Conservation (phyloP, 2,888 invertebrate genomes). For the Hypolimnas misippus region DNA sequence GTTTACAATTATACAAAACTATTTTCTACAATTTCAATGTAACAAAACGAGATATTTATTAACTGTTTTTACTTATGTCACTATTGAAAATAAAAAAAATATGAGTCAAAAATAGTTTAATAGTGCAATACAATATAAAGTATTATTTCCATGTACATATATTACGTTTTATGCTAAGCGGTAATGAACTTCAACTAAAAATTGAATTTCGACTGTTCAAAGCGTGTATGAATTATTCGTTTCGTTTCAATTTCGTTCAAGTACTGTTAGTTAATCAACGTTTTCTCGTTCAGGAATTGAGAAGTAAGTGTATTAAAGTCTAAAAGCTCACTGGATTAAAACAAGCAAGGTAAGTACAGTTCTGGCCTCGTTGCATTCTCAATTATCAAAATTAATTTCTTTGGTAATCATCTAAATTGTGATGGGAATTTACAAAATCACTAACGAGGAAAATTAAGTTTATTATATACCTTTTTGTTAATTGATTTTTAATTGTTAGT, state of each 20-base stretch:
- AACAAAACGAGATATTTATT: no score
- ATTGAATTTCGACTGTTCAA: slow-evolving; percentile 26
- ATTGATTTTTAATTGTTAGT: not conserved
- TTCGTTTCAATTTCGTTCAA: slow-evolving; percentile 27
- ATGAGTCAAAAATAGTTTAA: no score
- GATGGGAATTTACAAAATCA: not conserved
- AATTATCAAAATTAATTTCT: not conserved
- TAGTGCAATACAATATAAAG: no score
- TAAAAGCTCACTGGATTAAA: slow-evolving; percentile 9
- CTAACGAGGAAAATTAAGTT: not conserved
- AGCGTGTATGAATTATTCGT: slow-evolving; percentile 22
- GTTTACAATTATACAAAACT: no score
- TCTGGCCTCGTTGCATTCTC: not conserved
- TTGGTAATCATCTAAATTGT: not conserved
- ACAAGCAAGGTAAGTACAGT: not conserved
- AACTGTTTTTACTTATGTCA: no score
- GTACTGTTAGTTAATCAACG: slow-evolving; percentile 24
- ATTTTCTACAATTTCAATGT: no score
- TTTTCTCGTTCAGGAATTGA: slow-evolving; percentile 22
- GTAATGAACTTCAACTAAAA: slow-evolving; percentile 24
- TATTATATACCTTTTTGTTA: not conserved
- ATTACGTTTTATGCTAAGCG: no score
- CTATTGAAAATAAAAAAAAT: no score
- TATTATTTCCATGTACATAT: no score
- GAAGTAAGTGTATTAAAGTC: slow-evolving; percentile 14